phyloP scores from a whole-genome alignment of 2,888 invertebrate genomes.

The Labia minor region DNA sequence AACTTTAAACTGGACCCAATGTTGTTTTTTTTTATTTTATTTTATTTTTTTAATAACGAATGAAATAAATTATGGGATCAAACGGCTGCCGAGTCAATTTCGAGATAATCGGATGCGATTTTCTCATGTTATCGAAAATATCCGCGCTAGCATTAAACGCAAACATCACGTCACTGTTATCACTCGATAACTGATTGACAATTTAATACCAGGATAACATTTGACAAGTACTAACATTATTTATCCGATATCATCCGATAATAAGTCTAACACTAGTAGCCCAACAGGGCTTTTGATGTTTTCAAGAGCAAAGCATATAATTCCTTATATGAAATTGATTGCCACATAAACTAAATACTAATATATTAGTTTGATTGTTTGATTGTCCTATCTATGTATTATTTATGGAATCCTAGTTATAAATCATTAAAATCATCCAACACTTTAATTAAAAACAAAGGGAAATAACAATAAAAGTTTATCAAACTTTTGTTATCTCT shows the following conservation, averaged over 20 bases:
- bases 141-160: background rate
- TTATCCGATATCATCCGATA: background rate
- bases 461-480: too few species aligned
- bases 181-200: conserved; percentile 13
- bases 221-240: background rate
- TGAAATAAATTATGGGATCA: too few species aligned
- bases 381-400: too few species aligned
- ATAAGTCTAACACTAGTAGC: background rate
- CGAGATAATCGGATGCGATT: conserved; percentile 13
- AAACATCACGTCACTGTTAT: background rate
- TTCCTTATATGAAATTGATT: background rate
- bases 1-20: too few species aligned
- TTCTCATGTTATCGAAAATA: background rate
- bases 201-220: conserved; percentile 13
- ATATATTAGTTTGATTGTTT: too few species aligned
- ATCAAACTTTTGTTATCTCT: too few species aligned
- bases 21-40: too few species aligned
- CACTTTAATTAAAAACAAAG: too few species aligned
- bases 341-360: background rate
- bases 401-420: too few species aligned
- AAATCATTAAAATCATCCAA: too few species aligned
- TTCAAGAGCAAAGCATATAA: background rate
- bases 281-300: background rate
- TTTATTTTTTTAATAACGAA: too few species aligned
- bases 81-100: background rate